Percentiles rank a stretch among this genome's conserved stretches.
Evolutionary conservation across 2,888 invertebrate genomes (phyloP).

Genomic region (Caenorhabditis sp.): DNA sequence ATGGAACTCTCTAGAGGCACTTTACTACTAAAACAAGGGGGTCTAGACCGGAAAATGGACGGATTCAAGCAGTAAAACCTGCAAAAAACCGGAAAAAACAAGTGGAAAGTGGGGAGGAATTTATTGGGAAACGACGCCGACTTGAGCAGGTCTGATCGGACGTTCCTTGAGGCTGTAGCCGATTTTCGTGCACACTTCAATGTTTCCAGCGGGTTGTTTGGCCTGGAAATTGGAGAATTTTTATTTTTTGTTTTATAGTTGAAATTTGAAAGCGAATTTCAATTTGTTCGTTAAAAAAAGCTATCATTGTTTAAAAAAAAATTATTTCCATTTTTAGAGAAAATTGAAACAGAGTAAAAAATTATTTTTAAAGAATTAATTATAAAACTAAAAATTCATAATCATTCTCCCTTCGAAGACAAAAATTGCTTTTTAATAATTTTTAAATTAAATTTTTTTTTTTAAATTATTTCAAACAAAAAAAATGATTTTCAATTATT

Average conservation of each 20-base stretch:
- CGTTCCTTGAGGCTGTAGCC: conserved; percentile 96
- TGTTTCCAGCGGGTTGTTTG: conserved; percentile 84
- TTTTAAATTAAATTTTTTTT: no score
- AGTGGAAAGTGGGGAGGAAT: no score
- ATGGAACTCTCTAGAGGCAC: not conserved
- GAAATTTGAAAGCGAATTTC: not conserved
- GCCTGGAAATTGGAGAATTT: conserved; percentile 53
- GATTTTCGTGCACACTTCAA: conserved; percentile 94
- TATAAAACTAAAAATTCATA: no score
- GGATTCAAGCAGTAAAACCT: not conserved
- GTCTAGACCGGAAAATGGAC: conserved; percentile 12
- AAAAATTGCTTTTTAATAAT: not conserved
- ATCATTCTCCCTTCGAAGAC: not conserved
- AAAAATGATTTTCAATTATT: not conserved
- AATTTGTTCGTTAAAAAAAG: not conserved
- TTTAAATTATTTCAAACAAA: conserved; percentile 25
- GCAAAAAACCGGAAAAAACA: no score
- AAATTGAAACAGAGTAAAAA: conserved; percentile 15
- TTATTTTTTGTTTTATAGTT: not conserved
- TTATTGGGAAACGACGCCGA: conserved; percentile 88
- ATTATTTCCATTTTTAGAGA: no score
- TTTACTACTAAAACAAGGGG: conserved; percentile 16
- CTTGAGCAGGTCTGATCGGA: conserved; percentile 95
- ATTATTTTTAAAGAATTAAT: not conserved
- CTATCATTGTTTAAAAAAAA: no score